phyloP scores from a whole-genome alignment of 2,113 vertebrate species.

The Ameiurus melas region DNA sequence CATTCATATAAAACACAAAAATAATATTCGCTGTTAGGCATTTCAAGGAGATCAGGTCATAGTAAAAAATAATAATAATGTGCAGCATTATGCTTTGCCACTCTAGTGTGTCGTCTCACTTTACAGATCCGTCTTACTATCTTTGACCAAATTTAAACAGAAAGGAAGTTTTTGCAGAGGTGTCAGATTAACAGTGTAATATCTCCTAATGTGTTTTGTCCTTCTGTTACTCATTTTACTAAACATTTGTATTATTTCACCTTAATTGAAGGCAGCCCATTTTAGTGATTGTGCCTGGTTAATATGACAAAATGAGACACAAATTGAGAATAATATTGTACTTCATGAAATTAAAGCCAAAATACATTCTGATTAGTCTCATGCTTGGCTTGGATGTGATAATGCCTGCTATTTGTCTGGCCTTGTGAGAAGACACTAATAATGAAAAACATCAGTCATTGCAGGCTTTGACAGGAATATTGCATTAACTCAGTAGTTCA shows the following conservation, averaged over 20 bases:
- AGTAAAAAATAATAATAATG: not conserved
- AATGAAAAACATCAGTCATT: slow-evolving; percentile 70
- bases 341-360: slow-evolving; percentile 68
- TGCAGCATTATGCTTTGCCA: not conserved
- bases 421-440: slow-evolving; percentile 60
- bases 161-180: slow-evolving; percentile 29
- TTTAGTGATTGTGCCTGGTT: slow-evolving; percentile 62
- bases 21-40: not conserved
- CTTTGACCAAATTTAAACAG: not conserved
- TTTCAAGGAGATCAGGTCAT: not conserved
- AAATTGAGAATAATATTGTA: slow-evolving; percentile 71
- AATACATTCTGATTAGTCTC: slow-evolving; percentile 70
- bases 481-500: slow-evolving; percentile 49
- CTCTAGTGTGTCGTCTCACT: not conserved
- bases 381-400: slow-evolving; percentile 64
- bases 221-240: slow-evolving; percentile 49
- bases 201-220: slow-evolving; percentile 47
- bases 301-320: slow-evolving; percentile 67
- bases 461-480: slow-evolving; percentile 46
- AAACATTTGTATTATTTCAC: slow-evolving; percentile 43
- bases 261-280: slow-evolving; percentile 57
- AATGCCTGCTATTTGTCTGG: slow-evolving; percentile 65
- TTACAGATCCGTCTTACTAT: not conserved
- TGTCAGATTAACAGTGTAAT: slow-evolving; percentile 45
- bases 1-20: not conserved